Evolutionary conservation across 2,888 invertebrate genomes (phyloP).

Genomic region (Venustoraphidia nigricollis): DNA sequence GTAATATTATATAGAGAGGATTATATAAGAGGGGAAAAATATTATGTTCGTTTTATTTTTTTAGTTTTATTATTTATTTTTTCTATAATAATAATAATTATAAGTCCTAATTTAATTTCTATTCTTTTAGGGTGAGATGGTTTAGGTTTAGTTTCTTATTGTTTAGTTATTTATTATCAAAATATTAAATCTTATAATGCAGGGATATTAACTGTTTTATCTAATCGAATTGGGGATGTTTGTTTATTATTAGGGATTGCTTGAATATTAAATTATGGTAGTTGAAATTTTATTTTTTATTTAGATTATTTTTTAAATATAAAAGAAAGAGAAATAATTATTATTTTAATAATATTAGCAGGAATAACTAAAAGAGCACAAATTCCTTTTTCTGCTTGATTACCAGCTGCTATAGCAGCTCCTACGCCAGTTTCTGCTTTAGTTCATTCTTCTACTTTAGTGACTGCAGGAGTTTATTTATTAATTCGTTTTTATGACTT

Average conservation of each 20-base stretch:
- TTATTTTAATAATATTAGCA: conserved; percentile 32
- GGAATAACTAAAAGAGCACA: conserved; percentile 66
- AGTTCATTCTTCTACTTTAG: conserved; percentile 65
- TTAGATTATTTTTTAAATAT: conserved; percentile 31
- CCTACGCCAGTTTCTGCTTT: conserved; percentile 63
- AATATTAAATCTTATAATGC: conserved; percentile 52
- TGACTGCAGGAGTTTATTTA: conserved; percentile 57
- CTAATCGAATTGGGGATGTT: conserved; percentile 60
- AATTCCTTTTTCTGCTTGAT: conserved; percentile 63
- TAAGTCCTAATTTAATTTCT: conserved; percentile 51
- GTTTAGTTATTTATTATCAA: conserved; percentile 56
- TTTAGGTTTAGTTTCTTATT: conserved; percentile 54
- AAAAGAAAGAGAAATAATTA: conserved; percentile 29
- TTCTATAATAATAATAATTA: conserved; percentile 51
- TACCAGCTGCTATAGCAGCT: conserved; percentile 61
- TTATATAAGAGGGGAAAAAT: conserved; percentile 42
- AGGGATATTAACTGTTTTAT: conserved; percentile 54
- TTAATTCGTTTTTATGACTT: conserved; percentile 50
- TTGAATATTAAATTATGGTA: conserved; percentile 27
- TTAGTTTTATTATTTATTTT: conserved; percentile 48
- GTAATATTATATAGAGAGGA: conserved; percentile 46
- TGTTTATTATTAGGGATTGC: conserved; percentile 43
- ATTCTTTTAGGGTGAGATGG: conserved; percentile 62
- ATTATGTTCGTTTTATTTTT: conserved; percentile 46
- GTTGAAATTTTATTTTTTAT: conserved; percentile 22